phyloP scores from a whole-genome alignment of 1,140 invertebrate species.

The Globodera rostochiensis region DNA sequence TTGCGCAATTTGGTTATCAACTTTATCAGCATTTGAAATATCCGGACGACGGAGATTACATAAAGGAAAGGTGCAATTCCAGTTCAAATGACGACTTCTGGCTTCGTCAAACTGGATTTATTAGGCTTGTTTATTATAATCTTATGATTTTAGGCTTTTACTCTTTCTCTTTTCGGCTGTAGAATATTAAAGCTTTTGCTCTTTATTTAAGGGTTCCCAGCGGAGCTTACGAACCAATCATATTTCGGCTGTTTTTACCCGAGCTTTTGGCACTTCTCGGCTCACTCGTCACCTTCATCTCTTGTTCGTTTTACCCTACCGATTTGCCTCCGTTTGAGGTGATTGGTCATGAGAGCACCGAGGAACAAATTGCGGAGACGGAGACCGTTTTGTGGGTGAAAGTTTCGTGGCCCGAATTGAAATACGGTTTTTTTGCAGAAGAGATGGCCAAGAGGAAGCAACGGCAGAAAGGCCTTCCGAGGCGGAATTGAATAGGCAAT shows the following conservation, averaged over 20 bases:
- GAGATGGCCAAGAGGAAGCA: neutral
- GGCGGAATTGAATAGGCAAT: slow-evolving; percentile 5
- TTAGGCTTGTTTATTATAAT: slow-evolving; percentile 43
- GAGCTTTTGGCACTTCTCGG: slow-evolving; percentile 51
- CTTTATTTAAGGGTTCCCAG: slow-evolving; percentile 37
- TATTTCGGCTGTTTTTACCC: slow-evolving; percentile 49
- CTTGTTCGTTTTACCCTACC: slow-evolving; percentile 33
- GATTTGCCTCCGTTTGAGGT: neutral
- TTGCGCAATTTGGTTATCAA: slow-evolving; percentile 54
- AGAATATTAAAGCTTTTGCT: slow-evolving; percentile 3
- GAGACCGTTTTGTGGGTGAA: neutral
- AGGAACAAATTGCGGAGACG: slow-evolving; percentile 2
- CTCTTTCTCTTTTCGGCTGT: neutral
- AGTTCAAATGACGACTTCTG: slow-evolving; percentile 31
- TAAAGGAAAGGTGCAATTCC: slow-evolving; percentile 33
- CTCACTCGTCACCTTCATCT: slow-evolving; percentile 55
- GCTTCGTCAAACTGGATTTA: slow-evolving; percentile 52
- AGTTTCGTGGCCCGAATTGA: neutral
- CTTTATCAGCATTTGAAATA: slow-evolving; percentile 47
- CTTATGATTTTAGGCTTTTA: neutral
- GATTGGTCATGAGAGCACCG: neutral
- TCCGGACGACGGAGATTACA: slow-evolving; percentile 35
- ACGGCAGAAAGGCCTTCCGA: neutral
- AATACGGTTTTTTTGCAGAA: neutral
- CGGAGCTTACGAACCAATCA: neutral